phyloP scores from a whole-genome alignment of 1,140 invertebrate genomes.

The Eupristina koningsbergeri region DNA sequence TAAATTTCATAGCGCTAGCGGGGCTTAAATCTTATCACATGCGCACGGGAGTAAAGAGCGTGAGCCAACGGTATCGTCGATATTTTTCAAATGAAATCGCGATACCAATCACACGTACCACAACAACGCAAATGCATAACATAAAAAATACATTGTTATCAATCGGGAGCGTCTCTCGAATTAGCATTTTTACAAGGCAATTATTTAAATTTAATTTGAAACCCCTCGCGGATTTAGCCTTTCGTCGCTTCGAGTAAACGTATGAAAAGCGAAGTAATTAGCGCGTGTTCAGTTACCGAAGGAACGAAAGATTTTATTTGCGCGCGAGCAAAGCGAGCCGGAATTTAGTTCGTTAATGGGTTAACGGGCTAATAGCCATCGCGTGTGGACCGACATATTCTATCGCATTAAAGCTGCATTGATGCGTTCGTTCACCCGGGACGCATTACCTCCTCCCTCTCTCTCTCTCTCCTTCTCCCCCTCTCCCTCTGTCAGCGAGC shows the following conservation, averaged over 20 bases:
- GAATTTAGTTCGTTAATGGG: slow-evolving; percentile 34
- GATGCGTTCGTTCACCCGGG: slow-evolving; percentile 38
- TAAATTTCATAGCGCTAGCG: neutral
- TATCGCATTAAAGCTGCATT: slow-evolving; percentile 22
- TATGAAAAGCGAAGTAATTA: slow-evolving; percentile 40
- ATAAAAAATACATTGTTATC: neutral
- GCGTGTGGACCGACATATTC: neutral
- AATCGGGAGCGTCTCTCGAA: too few relatives aligned
- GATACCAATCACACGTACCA: neutral
- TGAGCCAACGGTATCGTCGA: neutral
- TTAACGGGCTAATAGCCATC: slow-evolving; percentile 42
- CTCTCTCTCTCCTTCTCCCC: neutral
- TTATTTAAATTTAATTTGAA: slow-evolving; percentile 27
- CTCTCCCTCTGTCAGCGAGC: too few relatives aligned
- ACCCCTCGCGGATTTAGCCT: neutral
- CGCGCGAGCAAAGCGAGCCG: slow-evolving; percentile 1
- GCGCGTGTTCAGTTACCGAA: slow-evolving; percentile 13
- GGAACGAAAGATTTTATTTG: slow-evolving; percentile 34
- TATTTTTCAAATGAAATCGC: neutral
- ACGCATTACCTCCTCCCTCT: neutral
- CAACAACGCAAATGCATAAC: neutral
- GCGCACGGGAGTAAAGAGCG: neutral
- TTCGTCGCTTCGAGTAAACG: too few relatives aligned
- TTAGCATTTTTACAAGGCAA: neutral
- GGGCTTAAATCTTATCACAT: neutral